A percentile compares a stretch with the other conserved stretches of the same genome.
Evolutionary conservation across 2,888 invertebrate species (phyloP).

Genomic region (Hemaris fuciformis): DNA sequence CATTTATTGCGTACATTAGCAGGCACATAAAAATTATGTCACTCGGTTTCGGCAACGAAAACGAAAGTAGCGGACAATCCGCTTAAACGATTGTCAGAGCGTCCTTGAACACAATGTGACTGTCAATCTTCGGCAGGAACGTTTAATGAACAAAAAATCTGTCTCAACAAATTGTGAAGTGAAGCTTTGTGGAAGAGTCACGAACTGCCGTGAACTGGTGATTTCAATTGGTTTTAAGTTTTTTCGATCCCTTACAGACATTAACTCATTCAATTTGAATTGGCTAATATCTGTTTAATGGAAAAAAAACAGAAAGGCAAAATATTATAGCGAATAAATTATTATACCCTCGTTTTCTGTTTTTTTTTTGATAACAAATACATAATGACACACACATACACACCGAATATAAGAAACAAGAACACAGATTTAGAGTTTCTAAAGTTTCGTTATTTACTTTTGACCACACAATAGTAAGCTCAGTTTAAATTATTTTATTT

Average conservation of each 20-base stretch:
- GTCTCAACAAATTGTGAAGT: not conserved
- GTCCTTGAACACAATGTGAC: not conserved
- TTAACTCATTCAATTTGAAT: too few species aligned
- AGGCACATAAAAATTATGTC: not conserved
- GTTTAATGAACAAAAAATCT: not conserved
- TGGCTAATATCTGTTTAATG: too few species aligned
- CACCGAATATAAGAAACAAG: too few species aligned
- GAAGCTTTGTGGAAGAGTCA: not conserved
- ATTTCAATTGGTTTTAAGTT: not conserved
- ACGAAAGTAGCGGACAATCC: conserved; percentile 1
- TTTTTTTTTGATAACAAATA: too few species aligned
- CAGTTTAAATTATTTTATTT: too few species aligned
- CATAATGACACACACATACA: too few species aligned
- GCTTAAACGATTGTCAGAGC: not conserved
- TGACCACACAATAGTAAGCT: too few species aligned
- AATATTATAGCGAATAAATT: too few species aligned
- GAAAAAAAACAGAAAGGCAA: too few species aligned
- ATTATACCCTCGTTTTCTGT: too few species aligned
- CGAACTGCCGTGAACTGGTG: not conserved
- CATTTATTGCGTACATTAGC: conserved; percentile 7
- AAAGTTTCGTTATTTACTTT: too few species aligned
- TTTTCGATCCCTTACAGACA: not conserved
- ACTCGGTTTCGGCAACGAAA: not conserved
- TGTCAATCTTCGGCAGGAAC: not conserved
- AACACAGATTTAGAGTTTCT: too few species aligned